Percentiles rank a stretch among this genome's conserved stretches.
Evolutionary conservation across 2,888 invertebrate genomes (phyloP).

Genomic region (Cryptus armator): DNA sequence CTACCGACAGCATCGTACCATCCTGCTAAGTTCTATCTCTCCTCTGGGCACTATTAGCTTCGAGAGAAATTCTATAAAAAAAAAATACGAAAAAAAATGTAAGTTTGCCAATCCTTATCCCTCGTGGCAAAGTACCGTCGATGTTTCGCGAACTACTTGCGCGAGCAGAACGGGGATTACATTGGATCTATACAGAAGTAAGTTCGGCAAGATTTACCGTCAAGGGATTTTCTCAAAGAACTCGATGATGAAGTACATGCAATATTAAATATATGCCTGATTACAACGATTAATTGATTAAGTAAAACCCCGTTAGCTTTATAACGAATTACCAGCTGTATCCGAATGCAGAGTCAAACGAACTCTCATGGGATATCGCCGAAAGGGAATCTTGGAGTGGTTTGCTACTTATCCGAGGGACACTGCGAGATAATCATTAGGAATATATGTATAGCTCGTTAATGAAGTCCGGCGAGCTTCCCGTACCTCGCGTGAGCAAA

Average conservation of each 20-base stretch:
- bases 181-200: background rate
- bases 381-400: conserved; percentile 42
- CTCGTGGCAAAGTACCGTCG: conserved; percentile 11
- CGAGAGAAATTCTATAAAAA: conserved; percentile 6
- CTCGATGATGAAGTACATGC: background rate
- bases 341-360: background rate
- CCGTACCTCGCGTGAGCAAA: conserved; percentile 4
- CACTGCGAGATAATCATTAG: conserved; percentile 10
- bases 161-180: background rate
- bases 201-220: background rate
- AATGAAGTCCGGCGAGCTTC: conserved; percentile 47
- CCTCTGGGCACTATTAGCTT: conserved; percentile 37
- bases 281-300: conserved; percentile 1
- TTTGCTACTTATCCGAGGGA: background rate
- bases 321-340: background rate
- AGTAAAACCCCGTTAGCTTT: background rate
- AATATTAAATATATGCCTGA: background rate
- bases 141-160: conserved; percentile 13
- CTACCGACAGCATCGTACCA: conserved; percentile 17
- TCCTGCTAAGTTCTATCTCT: conserved; percentile 7
- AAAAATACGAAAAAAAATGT: conserved; percentile 14
- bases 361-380: conserved; percentile 24
- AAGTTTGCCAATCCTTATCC: conserved; percentile 42
- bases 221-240: conserved; percentile 2
- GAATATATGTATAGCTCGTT: conserved; percentile 40